Evolutionary conservation across 2,113 vertebrate species (phyloP), one percentile per base, ranked within the genome.

Genomic region (Tyto alba): DNA sequence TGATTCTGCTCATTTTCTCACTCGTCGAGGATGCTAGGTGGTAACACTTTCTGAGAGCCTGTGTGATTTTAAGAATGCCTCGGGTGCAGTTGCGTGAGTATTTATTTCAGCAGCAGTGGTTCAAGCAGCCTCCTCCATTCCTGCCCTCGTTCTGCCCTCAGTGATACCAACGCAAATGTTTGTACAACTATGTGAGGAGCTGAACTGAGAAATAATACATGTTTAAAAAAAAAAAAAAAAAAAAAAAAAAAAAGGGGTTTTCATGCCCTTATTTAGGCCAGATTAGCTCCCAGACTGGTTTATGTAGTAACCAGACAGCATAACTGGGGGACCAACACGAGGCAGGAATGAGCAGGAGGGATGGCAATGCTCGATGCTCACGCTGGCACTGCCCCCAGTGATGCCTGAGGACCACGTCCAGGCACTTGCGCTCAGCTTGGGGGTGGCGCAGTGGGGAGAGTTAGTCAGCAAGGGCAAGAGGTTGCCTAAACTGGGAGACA

Each of bases 111-210:
- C 93, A 89, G 64, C 60, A 75, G 68, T 6, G 4, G 75, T 83
- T 95, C 76, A 93, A 81, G 63, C 57, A 77, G 69, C 73, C 34
- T 90, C 14, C 80, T 87, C 77, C 36, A 3, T 82, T 94, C 64
- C 84, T 96, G 93, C 77, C 84, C 94, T 95, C 85, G 52, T 86
- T 87, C 56, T 95, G 91, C 66, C 86, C 94, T 95, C 80, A 72
- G 30, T 81, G 93, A 91, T 86, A 83, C 60, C 66, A 85, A 29
- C 60, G 87, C 93, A 96, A 89, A 95, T 93, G 91, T 96, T 95
- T 94, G 89, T 76, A 82, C 66, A 93, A 38, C 69, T 27, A 32
- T 43, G 66, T 73, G 74, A 82, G 45, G 66, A 87, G 40, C 71
- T 68, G 81, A 72, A 89, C 82, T 93, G 91, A 4, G 19, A 95